phyloP scores from a whole-genome alignment of 2,888 invertebrate genomes.

The Achlya flavicornis region DNA sequence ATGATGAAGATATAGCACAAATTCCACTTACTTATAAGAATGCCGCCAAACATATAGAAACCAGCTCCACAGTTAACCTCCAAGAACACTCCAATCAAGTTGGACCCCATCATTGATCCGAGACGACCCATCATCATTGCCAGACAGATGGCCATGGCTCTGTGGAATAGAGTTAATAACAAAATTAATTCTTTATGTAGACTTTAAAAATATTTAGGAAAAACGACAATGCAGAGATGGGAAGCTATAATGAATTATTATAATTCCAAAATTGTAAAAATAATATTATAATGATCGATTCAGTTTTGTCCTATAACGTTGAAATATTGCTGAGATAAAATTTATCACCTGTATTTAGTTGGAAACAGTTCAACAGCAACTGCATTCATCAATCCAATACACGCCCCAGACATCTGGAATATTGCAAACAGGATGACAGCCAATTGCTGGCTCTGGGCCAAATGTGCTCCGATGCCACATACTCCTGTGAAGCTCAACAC shows the following conservation, averaged over 20 bases:
- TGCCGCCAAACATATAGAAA: constrained; percentile 84
- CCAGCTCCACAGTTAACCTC: constrained; percentile 85
- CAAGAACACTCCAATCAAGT: constrained; percentile 86
- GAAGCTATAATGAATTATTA: too few relatives aligned
- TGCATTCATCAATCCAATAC: constrained; percentile 83
- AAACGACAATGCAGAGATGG: too few relatives aligned
- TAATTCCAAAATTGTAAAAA: too few relatives aligned
- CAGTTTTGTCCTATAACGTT: too few relatives aligned
- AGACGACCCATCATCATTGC: constrained; percentile 86
- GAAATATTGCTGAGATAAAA: not conserved
- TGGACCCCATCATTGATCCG: constrained; percentile 87
- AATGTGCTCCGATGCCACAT: constrained; percentile 84
- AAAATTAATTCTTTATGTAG: too few relatives aligned
- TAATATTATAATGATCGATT: too few relatives aligned
- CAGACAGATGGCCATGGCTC: constrained; percentile 86
- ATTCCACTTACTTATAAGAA: constrained; percentile 72
- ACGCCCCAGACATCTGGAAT: constrained; percentile 82
- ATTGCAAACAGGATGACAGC: constrained; percentile 84
- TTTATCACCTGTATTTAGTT: constrained; percentile 77
- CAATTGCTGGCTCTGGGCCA: constrained; percentile 81
- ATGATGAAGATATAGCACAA: not conserved
- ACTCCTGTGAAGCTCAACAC: constrained; percentile 79
- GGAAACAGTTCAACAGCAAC: constrained; percentile 85
- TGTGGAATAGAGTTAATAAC: constrained; percentile 37
- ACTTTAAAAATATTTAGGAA: too few relatives aligned